Conservation (phyloP, 2,797 vertebrate species). For the Sus cebifrons region DNA sequence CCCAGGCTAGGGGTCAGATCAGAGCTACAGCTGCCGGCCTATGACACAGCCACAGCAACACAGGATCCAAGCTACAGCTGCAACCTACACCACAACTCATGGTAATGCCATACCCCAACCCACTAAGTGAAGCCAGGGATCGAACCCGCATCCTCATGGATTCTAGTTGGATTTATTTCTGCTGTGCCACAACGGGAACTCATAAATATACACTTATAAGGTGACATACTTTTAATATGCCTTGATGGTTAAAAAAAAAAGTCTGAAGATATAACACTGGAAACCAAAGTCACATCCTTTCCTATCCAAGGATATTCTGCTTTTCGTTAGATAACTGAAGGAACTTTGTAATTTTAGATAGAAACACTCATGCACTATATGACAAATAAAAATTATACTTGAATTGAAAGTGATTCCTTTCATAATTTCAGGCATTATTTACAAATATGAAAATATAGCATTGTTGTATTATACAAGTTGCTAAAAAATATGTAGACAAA, state of each 20-base stretch:
- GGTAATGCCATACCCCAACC: too few species aligned
- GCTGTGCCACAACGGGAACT: too few species aligned
- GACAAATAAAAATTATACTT: background rate
- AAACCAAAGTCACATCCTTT: background rate
- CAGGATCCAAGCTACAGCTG: too few species aligned
- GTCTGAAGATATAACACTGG: background rate
- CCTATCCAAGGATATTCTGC: background rate
- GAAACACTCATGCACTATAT: background rate
- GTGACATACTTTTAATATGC: background rate
- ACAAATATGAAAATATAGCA: background rate
- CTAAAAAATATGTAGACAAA: background rate
- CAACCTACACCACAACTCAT: too few species aligned
- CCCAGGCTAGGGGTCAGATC: too few species aligned
- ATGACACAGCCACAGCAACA: too few species aligned
- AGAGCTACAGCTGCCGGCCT: too few species aligned
- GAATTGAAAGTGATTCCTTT: background rate
- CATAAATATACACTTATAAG: background rate
- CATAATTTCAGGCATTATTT: background rate
- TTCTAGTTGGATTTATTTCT: too few species aligned
- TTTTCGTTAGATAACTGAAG: background rate
- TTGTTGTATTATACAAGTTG: background rate
- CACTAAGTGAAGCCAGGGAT: too few species aligned
- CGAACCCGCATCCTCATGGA: too few species aligned
- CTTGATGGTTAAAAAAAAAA: background rate
- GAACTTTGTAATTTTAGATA: constrained; percentile 11